phyloP scores from a whole-genome alignment of 2,113 vertebrate genomes.

The Chaetodon auriga region DNA sequence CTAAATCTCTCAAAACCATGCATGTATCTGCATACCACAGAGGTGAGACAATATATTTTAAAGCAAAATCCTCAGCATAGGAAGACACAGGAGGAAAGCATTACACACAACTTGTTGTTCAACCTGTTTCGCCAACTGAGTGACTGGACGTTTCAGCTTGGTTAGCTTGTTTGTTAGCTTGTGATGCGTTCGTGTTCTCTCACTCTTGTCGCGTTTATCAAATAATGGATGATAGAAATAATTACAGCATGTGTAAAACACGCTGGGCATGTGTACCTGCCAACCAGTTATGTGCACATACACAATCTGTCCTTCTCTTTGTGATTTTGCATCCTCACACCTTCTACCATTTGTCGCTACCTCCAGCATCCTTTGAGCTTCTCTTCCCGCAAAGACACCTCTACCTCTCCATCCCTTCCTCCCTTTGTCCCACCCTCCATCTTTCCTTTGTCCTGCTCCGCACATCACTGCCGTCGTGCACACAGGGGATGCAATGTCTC shows the following conservation, averaged over 20 bases:
- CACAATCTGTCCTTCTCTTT: background rate
- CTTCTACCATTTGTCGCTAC: conserved; percentile 10
- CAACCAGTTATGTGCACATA: too few relatives aligned
- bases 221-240: too few relatives aligned
- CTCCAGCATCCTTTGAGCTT: conserved; percentile 28
- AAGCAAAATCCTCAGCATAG: too few relatives aligned
- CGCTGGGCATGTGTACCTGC: too few relatives aligned
- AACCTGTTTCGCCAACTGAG: too few relatives aligned
- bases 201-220: too few relatives aligned
- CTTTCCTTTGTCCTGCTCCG: conserved; percentile 78
- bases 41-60: background rate
- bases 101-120: too few relatives aligned
- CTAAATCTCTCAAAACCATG: background rate
- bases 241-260: too few relatives aligned
- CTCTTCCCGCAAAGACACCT: conserved; percentile 11
- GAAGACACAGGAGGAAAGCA: too few relatives aligned
- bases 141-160: too few relatives aligned
- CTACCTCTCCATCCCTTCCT: conserved; percentile 56
- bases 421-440: conserved; percentile 61
- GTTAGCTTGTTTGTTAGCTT: too few relatives aligned
- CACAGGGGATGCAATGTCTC: conserved; percentile 61
- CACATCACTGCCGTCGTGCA: conserved; percentile 59
- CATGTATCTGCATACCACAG: background rate
- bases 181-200: too few relatives aligned
- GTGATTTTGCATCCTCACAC: conserved; percentile 8